Evolutionary conservation across 2,888 invertebrate species (phyloP), one percentile per base, ranked within the genome.

Genomic region (Seira ritae): DNA sequence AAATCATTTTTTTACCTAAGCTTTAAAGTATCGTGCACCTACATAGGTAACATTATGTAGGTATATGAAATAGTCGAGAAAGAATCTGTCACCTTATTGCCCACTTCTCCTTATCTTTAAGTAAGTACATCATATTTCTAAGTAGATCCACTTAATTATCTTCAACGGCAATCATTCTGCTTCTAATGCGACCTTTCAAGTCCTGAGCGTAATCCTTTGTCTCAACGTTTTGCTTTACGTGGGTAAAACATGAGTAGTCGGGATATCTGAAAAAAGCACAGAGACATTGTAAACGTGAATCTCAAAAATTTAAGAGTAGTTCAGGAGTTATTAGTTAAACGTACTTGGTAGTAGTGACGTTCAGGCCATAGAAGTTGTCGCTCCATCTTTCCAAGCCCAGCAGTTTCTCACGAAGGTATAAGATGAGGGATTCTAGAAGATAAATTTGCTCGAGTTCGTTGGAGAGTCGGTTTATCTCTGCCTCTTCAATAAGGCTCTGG

Each of bases 361-460:
- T 86, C 20, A 79, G 62, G 6, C 71, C 55, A 68, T 84, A 78
- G 3, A 86, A 55, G 17, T 76, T 20, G 22, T 81, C 76, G 19
- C 22, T 67, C 24, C 72, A 77, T 37, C 60, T 77, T 12, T 84
- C 81, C 24, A 78, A 42, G 42, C 81, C 81, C 20, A 75, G 8
- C 4, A 74, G 20, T 23, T 68, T 81, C 3, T 71, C 23, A 1
- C 85, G 24, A 24, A 3, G n/a, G 73, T 72, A 75, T 17, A 84
- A 50, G 19, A 84, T 78, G 6, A 86, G 67, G 15, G 86, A 77
- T 37, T 86, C 86, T 31, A 84, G 24, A n/a, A 84, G 66, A 46
- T 82, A 86, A 20, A 86, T 86, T 50, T 86, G 86, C 42, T 86
- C 76, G 55, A 86, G 71, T 60, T 82, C 81, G 22, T 86, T 86